Evolutionary conservation across 2,113 vertebrate species (phyloP), one percentile per base, ranked within the genome.

Genomic region (Maylandia zebra): DNA sequence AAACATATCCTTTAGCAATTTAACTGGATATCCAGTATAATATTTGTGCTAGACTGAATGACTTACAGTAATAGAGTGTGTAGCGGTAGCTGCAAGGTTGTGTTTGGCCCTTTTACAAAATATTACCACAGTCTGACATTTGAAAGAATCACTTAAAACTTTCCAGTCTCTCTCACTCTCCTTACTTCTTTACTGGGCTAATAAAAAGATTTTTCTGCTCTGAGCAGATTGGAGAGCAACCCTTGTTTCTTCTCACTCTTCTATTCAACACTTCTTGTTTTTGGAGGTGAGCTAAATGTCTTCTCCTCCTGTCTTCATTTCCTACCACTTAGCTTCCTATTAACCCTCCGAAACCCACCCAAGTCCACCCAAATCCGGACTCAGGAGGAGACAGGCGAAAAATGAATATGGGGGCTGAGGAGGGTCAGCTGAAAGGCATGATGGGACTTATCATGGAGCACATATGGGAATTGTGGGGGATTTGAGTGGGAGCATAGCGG

Each of bases 401-500:
- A 86, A 90, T 88, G 92, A 92, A 90, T 76, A 59, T 74, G 43
- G 87, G 89, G 90, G 91, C 84, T 87, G 61, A 86, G 93, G 90
- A 90, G 94, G 95, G 95, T 95, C 94, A 95, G 91, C 86, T 92
- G 94, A 95, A 93, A 94, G 90, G 94, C 94, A 95, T 93, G 94
- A 93, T 95, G 94, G 93, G 94, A 96, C 95, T 96, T 96, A 96
- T 95, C 95, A 79, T 45, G 90, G 90, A 89, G 90, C 95, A 94
- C 94, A 94, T 83, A 93, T 94, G 91, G 94, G 92, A 94, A 91
- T 91, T 91, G 91, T 84, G 85, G 83, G 34, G 94, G 93, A 96
- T 95, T 96, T 95, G 93, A 90, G 86, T 4, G 80, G 80, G 81
- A 94, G 93, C 91, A 88, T 94, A 52, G 94, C 94, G 69, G 95